Evolutionary conservation across 2,888 invertebrate species (phyloP), one percentile per base, ranked within the genome.

Genomic region (Netelia melanura): DNA sequence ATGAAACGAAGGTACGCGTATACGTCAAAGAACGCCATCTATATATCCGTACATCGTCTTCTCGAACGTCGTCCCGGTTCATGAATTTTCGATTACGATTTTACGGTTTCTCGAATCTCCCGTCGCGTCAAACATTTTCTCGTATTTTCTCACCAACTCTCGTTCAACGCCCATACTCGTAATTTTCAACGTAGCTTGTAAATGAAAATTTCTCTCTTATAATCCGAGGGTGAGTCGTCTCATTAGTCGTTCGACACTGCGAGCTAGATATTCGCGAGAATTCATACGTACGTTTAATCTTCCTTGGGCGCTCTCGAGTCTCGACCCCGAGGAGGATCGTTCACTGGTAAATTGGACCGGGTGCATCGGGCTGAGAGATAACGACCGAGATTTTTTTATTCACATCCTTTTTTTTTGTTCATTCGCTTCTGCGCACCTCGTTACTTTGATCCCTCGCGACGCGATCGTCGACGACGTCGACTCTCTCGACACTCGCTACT

Each of bases 31-130:
- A 14, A 48, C 14, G 8, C 14, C 14, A 48, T 48, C 2, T 48
- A 48, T 48, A 48, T 48, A 48, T 48, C 2, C 14, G 14, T 48
- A 48, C 14, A 14, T 48, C 14, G 14, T 48, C 14, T 14, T 48
- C 48, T 48, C 11, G 14, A 2, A 48, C 14, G 3, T 14, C 14
- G 48, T 3, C 0, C 48, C 14, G 48, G 48, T 14, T 48, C 48
- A 48, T 48, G 48, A 48, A 48, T 48, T 48, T 48, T 48, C 48
- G 48, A 48, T 48, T 48, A 48, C 48, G 48, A 48, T 48, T 48
- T 48, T 48, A 10, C 48, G 3, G 11, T 48, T 48, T 10, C 11
- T 14, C 48, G 14, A 14, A 10, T 48, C 1, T 3, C 14, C 48
- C 48, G 38, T 48, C 48, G 14, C 48, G 48, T 48, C 48, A 14